Evolutionary conservation across 2,888 invertebrate genomes (phyloP).

Genomic region (Syrista parreyssii): DNA sequence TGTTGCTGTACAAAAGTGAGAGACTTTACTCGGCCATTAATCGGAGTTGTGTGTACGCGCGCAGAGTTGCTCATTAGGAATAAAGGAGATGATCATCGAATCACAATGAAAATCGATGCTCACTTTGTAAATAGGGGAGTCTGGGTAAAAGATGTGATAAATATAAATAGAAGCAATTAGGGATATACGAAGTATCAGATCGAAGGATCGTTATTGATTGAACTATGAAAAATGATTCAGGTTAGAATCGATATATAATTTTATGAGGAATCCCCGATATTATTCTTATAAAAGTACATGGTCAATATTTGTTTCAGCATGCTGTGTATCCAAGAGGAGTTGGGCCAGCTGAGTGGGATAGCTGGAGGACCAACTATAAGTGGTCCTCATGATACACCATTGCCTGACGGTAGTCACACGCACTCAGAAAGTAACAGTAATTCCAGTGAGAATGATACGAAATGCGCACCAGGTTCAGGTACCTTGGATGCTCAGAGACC

Average conservation of each 20-base stretch:
- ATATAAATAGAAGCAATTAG: background rate
- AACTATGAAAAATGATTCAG: background rate
- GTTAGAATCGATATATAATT: background rate
- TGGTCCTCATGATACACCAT: slow-evolving; percentile 39
- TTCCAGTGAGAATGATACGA: slow-evolving; percentile 54
- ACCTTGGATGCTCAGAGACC: slow-evolving; percentile 68
- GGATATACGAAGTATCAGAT: background rate
- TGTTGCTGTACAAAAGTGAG: background rate
- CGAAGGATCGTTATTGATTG: background rate
- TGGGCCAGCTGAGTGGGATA: slow-evolving; percentile 69
- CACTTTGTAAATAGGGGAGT: background rate
- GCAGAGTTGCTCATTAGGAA: background rate
- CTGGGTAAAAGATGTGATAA: background rate
- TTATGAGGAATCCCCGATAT: background rate
- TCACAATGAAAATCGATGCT: background rate
- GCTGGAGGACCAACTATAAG: slow-evolving; percentile 52
- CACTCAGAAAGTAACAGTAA: slow-evolving; percentile 55
- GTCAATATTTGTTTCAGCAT: slow-evolving; percentile 65
- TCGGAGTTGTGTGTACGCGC: background rate
- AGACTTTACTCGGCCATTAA: background rate
- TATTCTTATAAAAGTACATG: background rate
- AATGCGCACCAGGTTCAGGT: slow-evolving; percentile 52
- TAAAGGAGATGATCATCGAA: background rate
- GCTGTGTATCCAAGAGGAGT: slow-evolving; percentile 75
- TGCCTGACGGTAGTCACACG: slow-evolving; percentile 45